phyloP scores from a whole-genome alignment of 1,140 invertebrate genomes.

The Aphis gossypii region DNA sequence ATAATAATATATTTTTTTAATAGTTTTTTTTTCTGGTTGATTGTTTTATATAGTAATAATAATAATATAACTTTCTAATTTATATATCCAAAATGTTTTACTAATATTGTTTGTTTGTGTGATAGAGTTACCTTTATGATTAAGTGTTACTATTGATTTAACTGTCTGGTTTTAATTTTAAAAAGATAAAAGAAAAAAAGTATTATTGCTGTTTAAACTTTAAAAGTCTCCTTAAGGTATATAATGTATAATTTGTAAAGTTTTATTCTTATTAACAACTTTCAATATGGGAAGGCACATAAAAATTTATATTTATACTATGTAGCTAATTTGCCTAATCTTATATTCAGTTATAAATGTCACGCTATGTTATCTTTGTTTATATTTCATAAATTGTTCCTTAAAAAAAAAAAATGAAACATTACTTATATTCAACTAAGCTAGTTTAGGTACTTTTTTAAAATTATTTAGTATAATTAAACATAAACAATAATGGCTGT shows the following conservation, averaged over 20 bases:
- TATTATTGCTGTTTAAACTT: background rate
- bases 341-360: background rate
- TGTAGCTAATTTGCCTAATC: too few species aligned
- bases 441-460: background rate
- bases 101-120: background rate
- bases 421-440: background rate
- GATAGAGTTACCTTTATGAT: slow-evolving; percentile 34
- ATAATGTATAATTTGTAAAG: background rate
- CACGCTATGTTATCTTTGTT: background rate
- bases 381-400: background rate
- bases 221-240: background rate
- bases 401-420: background rate
- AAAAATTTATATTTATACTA: background rate
- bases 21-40: background rate
- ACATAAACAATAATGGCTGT: background rate
- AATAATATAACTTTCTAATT: background rate
- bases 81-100: background rate
- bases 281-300: background rate
- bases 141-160: slow-evolving; percentile 8
- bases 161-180: background rate
- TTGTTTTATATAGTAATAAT: background rate
- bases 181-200: background rate
- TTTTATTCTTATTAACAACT: background rate
- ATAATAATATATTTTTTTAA: background rate
- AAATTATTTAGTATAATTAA: background rate